phyloP scores from a whole-genome alignment of 2,888 invertebrate genomes.

The Graphium colonna region DNA sequence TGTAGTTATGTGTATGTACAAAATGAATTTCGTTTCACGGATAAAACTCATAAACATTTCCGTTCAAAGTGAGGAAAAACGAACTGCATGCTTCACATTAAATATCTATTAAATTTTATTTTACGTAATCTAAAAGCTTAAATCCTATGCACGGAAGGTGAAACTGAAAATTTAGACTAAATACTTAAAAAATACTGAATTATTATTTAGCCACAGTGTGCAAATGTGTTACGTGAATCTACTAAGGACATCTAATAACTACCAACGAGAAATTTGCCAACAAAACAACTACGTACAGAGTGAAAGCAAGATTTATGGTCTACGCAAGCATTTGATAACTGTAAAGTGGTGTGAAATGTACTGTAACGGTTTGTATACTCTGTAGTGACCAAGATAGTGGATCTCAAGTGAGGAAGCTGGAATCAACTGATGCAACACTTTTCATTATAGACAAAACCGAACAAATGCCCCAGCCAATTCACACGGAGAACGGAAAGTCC shows the following conservation, averaged over 20 bases:
- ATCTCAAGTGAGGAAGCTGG: background rate
- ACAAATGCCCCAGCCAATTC: conserved; percentile 52
- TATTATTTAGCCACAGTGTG: background rate
- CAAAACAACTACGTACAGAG: background rate
- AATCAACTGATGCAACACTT: conserved; percentile 39
- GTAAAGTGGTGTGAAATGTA: conserved; percentile 41
- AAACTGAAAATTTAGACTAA: conserved; percentile 1
- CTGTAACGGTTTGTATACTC: conserved; percentile 13
- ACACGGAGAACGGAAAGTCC: conserved; percentile 22
- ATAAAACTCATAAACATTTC: conserved; percentile 15
- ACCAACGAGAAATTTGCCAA: background rate
- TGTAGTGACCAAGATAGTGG: conserved; percentile 8
- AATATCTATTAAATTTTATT: background rate
- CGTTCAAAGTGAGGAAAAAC: background rate
- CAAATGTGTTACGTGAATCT: background rate
- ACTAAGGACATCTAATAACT: background rate
- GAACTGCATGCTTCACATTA: conserved; percentile 12
- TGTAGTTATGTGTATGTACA: background rate
- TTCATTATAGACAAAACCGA: conserved; percentile 58
- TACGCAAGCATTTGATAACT: conserved; percentile 48
- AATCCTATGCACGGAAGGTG: background rate
- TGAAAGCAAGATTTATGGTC: conserved; percentile 25
- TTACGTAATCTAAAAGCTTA: background rate
- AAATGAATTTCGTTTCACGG: background rate
- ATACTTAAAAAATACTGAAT: background rate